A percentile compares a stretch with the other conserved stretches of the same genome.
These are phyloP conservation scores for Plotosus lineatus DNA, from an alignment of 2,113 vertebrate genomes.

Conservation along the genomic window DNA sequence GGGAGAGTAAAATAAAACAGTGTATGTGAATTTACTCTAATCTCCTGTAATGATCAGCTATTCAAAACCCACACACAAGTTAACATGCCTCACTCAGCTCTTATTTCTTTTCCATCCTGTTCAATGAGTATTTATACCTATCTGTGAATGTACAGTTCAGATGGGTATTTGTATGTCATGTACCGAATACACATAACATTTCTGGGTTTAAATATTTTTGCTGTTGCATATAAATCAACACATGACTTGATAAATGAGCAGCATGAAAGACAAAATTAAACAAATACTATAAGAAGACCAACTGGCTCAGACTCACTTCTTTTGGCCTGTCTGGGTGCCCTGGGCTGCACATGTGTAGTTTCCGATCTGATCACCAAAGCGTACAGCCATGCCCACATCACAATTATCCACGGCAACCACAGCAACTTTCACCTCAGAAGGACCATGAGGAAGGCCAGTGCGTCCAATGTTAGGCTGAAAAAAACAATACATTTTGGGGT, in stretches of 20 bases:
- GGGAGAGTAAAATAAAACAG: constrained; percentile 38
- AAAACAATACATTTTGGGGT: not conserved
- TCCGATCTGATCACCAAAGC: constrained; percentile 76
- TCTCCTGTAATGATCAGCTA: constrained; percentile 57
- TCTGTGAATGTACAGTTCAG: not conserved
- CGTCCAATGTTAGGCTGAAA: constrained; percentile 81
- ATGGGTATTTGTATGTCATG: not conserved
- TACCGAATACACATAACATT: not conserved
- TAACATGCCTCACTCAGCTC: constrained; percentile 40
- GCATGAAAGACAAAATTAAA: not conserved
- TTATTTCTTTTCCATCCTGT: constrained; percentile 35
- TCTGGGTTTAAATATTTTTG: not conserved
- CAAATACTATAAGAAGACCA: not conserved
- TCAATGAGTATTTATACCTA: constrained; percentile 11
- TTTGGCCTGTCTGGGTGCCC: constrained; percentile 83
- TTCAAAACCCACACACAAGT: constrained; percentile 49
- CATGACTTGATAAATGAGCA: not conserved
- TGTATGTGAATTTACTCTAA: constrained; percentile 42
- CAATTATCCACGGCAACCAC: constrained; percentile 83
- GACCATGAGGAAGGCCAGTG: constrained; percentile 82
- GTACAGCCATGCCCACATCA: constrained; percentile 80
- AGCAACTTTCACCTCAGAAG: constrained; percentile 84
- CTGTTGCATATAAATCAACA: not conserved
- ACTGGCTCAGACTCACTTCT: constrained; percentile 76
- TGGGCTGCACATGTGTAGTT: constrained; percentile 88